Percentiles rank a stretch among this genome's conserved stretches.
phyloP scores from a whole-genome alignment of 1,140 invertebrate genomes.

The Lasioglossum baleicum region DNA sequence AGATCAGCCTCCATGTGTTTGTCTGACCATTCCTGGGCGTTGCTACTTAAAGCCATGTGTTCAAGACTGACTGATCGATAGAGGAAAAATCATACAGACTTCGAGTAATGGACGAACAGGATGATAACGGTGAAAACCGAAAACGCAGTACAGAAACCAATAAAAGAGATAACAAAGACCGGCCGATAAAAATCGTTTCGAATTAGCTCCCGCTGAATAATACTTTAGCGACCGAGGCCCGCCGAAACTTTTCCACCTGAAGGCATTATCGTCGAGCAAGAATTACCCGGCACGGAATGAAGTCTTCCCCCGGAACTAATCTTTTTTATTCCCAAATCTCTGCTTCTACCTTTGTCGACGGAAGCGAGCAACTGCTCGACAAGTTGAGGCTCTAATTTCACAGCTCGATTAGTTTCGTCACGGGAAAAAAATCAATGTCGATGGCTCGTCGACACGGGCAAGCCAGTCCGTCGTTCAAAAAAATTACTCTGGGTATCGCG shows the following conservation, averaged over 20 bases:
- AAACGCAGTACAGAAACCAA: slow-evolving; percentile 32
- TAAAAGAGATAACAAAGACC: slow-evolving; percentile 12
- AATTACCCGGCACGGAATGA: not conserved
- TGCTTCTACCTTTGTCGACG: too few species aligned
- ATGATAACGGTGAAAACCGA: too few species aligned
- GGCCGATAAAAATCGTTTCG: slow-evolving; percentile 37
- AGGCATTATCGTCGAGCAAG: not conserved
- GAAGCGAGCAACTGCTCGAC: too few species aligned
- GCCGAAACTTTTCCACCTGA: slow-evolving; percentile 13
- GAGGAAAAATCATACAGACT: slow-evolving; percentile 17
- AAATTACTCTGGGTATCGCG: slow-evolving; percentile 22
- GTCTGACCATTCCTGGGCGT: too few species aligned
- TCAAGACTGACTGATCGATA: not conserved
- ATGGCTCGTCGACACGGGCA: not conserved
- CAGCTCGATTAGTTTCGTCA: slow-evolving; percentile 21
- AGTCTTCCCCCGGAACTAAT: slow-evolving; percentile 3
- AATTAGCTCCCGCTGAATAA: slow-evolving; percentile 49
- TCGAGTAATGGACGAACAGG: slow-evolving; percentile 34
- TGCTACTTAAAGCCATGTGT: too few species aligned
- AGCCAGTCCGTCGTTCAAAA: not conserved
- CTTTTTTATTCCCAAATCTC: not conserved
- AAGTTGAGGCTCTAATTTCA: slow-evolving; percentile 12
- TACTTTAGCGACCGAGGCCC: slow-evolving; percentile 26
- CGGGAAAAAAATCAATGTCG: slow-evolving; percentile 7
- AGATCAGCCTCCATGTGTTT: too few species aligned